Conservation (phyloP, 2,888 invertebrate genomes). For the Lysandra bellargus region DNA sequence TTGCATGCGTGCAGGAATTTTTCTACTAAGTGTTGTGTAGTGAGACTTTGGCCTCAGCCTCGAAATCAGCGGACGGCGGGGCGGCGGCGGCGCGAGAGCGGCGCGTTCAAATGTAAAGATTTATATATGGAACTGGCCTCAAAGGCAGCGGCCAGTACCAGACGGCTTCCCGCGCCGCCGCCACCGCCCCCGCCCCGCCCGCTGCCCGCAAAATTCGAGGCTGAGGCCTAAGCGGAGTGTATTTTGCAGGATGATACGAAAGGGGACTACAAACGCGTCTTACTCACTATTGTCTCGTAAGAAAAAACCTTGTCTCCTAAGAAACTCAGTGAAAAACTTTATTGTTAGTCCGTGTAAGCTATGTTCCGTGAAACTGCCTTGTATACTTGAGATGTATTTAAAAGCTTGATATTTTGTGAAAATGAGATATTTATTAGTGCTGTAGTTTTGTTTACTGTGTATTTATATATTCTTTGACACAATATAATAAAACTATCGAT, state of each 20-base stretch:
- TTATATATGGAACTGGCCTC: no score
- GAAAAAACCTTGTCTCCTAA: slow-evolving; percentile 48
- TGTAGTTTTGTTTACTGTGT: slow-evolving; percentile 76
- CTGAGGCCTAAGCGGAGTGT: slow-evolving; percentile 37
- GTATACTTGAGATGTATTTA: slow-evolving; percentile 66
- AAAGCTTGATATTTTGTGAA: slow-evolving; percentile 77
- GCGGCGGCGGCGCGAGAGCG: no score
- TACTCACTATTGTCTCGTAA: slow-evolving; percentile 80
- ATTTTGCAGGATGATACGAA: slow-evolving; percentile 84
- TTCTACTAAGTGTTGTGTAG: slow-evolving; percentile 44
- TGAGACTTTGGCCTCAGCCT: slow-evolving; percentile 53
- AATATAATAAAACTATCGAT: slow-evolving; percentile 74
- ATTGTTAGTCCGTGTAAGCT: slow-evolving; percentile 39
- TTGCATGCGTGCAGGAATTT: slow-evolving; percentile 34
- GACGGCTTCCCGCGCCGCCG: no score
- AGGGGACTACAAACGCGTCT: slow-evolving; percentile 85
- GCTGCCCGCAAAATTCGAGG: no score
- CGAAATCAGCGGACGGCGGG: no score
- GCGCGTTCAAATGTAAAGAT: no score
- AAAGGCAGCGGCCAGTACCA: no score
- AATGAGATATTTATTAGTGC: slow-evolving; percentile 79
- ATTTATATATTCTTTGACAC: slow-evolving; percentile 54
- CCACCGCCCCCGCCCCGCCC: no score
- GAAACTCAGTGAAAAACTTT: slow-evolving; percentile 43
- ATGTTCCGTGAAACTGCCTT: slow-evolving; percentile 70